Percentiles rank a stretch among this genome's conserved stretches.
phyloP scores from a whole-genome alignment of 2,888 invertebrate genomes.

The Lasioglossum morio region DNA sequence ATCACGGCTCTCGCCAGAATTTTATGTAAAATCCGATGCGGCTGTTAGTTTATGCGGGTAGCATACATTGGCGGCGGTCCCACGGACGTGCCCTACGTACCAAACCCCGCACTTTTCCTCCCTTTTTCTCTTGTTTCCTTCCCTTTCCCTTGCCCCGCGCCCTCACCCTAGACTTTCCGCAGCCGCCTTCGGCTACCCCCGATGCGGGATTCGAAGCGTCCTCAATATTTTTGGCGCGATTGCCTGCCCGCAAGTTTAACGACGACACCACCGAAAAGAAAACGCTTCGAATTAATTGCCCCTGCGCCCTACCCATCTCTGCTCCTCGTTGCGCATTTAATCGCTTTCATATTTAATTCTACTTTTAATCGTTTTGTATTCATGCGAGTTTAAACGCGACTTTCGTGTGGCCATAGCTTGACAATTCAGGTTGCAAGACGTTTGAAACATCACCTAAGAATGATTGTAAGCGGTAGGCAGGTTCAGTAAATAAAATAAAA shows the following conservation, averaged over 20 bases:
- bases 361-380: background rate
- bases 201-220: conserved; percentile 58
- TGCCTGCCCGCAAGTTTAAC: conserved; percentile 48
- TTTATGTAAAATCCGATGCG: conserved; percentile 85
- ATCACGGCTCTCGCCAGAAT: conserved; percentile 80
- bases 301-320: too few relatives aligned
- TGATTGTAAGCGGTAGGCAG: too few relatives aligned
- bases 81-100: conserved; percentile 84
- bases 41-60: conserved; percentile 84
- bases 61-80: conserved; percentile 83
- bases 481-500: too few relatives aligned
- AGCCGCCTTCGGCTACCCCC: conserved; percentile 63
- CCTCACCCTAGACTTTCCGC: background rate
- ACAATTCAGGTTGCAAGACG: too few relatives aligned
- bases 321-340: background rate
- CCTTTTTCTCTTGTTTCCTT: conserved; percentile 22
- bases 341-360: background rate
- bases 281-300: background rate
- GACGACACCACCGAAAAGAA: conserved; percentile 19
- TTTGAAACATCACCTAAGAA: too few relatives aligned
- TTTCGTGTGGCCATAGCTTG: too few relatives aligned
- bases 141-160: background rate
- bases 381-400: background rate
- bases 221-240: conserved; percentile 68
- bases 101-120: conserved; percentile 72